Base-by-base conservation (phyloP, 1,140 invertebrate species). In the Tetramorium simillimum region DNA sequence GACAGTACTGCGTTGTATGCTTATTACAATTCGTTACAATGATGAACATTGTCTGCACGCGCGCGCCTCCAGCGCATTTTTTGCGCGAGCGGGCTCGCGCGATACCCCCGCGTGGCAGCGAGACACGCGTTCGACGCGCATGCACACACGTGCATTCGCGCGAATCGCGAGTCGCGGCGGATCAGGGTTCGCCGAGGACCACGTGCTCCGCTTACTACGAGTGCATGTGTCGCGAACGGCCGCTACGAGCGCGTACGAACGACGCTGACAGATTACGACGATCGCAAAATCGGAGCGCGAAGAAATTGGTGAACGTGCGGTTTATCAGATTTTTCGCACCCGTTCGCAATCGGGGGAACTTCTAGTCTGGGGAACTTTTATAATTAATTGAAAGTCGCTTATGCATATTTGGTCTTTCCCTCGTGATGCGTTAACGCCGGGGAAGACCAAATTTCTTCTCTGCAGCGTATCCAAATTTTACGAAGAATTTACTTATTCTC, bases 191-290 rank as follows among this genome's bases (percentile, higher is more conserved):
- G 53, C 12, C 43, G 53, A 80, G 60, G 16, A 14, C 65, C 86
- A 90, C 80, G 78, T 90, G 88, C 65, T 90, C 65, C 37, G 58
- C 56, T 82, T 77, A 16, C 77, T 56, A 84, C 37, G 56, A 56
- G 58, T 62, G 86, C 78, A 86, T 76, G 60, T 78, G 72, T 62
- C 46, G 24, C 24, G 9, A 60, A 60, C 53, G 75, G 1, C n/a
- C 43, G 65, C 43, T 62, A 40, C 75, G 12, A 10, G 4, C 33
- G 6, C 5, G 16, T 14, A 24, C 40, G 6, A 33, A 3, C 33
- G n/a, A 40, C 7, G 49, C 77, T 72, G 18, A 33, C 21, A 72
- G 33, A 73, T 21, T 37, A 37, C 49, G 14, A n/a, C 3, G 9
- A 72, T 28, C 40, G 33, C 14, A 10, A 24, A 37, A 49, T 82